Percentiles rank a stretch among this genome's conserved stretches.
Conservation (phyloP, 2,113 vertebrate species). For the Bothrops jararaca region DNA sequence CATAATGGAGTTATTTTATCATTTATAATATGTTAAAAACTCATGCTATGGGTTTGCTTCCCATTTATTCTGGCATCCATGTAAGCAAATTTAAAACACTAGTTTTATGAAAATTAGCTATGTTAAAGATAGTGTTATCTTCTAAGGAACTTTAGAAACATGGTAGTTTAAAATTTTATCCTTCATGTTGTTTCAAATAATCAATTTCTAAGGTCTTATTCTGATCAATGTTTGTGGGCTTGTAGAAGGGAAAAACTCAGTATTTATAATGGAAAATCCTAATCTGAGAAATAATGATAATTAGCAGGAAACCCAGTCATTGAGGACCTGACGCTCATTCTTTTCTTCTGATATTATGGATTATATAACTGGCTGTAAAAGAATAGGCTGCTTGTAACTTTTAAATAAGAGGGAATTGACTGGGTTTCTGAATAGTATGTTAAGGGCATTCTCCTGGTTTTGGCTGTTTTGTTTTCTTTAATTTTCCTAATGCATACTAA, state of each 20-base stretch:
- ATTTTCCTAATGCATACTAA: conserved; percentile 53
- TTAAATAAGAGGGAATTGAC: background rate
- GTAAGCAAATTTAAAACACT: background rate
- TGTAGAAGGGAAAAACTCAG: background rate
- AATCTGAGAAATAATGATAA: background rate
- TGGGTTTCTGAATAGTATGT: background rate
- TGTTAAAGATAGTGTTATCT: background rate
- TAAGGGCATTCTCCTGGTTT: conserved; percentile 17
- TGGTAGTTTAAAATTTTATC: background rate
- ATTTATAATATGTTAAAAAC: background rate
- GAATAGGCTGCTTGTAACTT: background rate
- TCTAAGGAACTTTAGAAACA: conserved; percentile 1
- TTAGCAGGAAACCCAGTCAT: background rate
- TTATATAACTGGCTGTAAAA: background rate
- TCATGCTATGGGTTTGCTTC: background rate
- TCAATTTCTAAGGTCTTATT: conserved; percentile 6
- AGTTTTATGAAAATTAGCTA: background rate
- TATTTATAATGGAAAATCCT: background rate
- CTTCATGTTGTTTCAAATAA: background rate
- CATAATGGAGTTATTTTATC: background rate
- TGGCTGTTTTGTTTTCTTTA: conserved; percentile 44
- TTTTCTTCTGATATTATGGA: background rate
- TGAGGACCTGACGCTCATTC: background rate
- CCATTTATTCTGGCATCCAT: background rate
- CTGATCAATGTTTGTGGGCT: background rate